These are phyloP conservation scores for Drosophila pseudoobscura DNA, from an alignment of 1,140 invertebrate species.

Conservation along the genomic window DNA sequence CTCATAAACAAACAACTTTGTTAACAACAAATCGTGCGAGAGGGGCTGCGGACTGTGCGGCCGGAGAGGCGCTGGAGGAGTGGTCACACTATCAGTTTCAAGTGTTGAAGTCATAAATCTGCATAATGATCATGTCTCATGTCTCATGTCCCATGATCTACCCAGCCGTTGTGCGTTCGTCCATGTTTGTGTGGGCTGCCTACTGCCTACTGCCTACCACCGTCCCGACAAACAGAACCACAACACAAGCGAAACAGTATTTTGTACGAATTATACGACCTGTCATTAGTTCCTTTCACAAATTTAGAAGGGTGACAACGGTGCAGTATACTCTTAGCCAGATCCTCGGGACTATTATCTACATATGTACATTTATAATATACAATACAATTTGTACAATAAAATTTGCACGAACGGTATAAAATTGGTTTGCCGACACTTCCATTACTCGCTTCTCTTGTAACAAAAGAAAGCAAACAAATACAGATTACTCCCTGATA, in stretches of 20 bases:
- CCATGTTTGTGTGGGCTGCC: slow-evolving; percentile 3
- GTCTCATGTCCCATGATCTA: neutral
- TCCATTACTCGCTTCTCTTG: no score
- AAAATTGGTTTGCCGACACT: no score
- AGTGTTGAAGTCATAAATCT: slow-evolving; percentile 80
- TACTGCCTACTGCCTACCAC: neutral
- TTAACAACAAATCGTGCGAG: slow-evolving; percentile 41
- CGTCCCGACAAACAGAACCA: neutral
- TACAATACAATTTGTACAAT: no score
- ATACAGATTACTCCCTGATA: no score
- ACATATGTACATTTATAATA: no score
- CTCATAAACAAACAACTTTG: slow-evolving; percentile 78
- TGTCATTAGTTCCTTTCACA: slow-evolving; percentile 15
- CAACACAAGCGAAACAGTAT: slow-evolving; percentile 3
- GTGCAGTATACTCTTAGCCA: no score
- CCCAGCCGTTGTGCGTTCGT: slow-evolving; percentile 20
- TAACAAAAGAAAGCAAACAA: no score
- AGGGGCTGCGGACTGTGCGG: neutral
- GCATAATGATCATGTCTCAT: slow-evolving; percentile 56
- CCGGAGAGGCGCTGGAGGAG: neutral
- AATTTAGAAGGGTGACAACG: slow-evolving; percentile 13
- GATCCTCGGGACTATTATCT: no score
- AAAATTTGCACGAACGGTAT: no score
- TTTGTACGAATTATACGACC: slow-evolving; percentile 7
- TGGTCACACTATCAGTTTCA: slow-evolving; percentile 61